These are phyloP conservation scores for Aotus griseimembra DNA, from an alignment of 2,797 vertebrate species.

Conservation along the genomic window DNA sequence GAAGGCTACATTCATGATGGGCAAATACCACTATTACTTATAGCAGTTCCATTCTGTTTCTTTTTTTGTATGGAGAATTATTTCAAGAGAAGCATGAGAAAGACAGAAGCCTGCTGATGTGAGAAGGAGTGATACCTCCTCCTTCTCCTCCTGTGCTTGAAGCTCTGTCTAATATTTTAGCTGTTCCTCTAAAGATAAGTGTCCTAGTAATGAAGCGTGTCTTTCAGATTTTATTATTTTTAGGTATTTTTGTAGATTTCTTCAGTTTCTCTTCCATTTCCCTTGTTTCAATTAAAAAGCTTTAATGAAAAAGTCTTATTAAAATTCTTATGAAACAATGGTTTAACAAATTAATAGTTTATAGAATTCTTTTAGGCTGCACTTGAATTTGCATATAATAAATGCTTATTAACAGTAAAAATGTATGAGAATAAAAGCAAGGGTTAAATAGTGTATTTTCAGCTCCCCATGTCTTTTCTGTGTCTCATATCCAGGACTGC, in stretches of 20 bases:
- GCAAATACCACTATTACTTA: neutral
- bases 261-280: constrained; percentile 23
- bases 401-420: constrained; percentile 34
- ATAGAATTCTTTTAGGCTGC: neutral
- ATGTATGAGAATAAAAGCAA: neutral
- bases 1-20: neutral
- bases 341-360: constrained; percentile 17
- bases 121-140: too few species aligned
- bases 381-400: neutral
- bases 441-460: neutral
- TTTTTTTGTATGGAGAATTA: neutral
- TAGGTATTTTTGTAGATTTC: neutral
- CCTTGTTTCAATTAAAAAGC: neutral
- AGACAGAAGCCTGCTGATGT: neutral
- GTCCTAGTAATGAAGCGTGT: neutral
- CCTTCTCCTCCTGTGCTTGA: neutral
- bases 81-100: neutral
- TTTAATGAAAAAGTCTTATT: constrained; percentile 30
- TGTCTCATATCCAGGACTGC: neutral
- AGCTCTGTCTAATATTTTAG: constrained; percentile 18
- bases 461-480: neutral
- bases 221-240: constrained; percentile 34
- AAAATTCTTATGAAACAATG: constrained; percentile 33
- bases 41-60: neutral
- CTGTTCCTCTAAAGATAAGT: constrained; percentile 1